Base-by-base conservation (phyloP, 2,888 invertebrate species). In the Eupelmus urozonus region DNA sequence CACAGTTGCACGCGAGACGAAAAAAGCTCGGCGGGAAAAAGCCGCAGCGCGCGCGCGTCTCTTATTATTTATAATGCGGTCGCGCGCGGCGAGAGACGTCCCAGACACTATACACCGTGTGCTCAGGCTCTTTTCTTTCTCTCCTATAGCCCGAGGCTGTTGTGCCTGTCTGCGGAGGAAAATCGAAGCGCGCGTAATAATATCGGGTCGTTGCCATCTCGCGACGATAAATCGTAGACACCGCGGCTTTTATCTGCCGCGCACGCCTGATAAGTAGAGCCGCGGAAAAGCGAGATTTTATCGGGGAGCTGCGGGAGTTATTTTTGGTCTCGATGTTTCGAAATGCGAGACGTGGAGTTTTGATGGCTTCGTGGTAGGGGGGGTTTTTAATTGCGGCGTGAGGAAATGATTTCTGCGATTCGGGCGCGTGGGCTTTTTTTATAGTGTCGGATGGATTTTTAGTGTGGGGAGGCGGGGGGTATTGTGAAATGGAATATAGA, bases 1-100 rank as follows among this genome's bases (percentile, higher is more conserved):
- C n/a, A n/a, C n/a, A n/a, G n/a, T n/a, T n/a, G n/a, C n/a, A 45
- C 16, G 16, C 16, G 16, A 45, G 45, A 45, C 13, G 45, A 45
- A 45, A 29, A 25, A 5, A 55, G 20, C 7, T 13, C 9, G 16
- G 13, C n/a, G 45, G 3, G 49, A 45, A 51, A 42, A 45, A 65
- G 34, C 20, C 49, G 11, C 40, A 29, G 29, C 49, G 11, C 40
- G 27, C 13, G 9, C 23, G 18, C 42, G n/a, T 13, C 40, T 76
- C n/a, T 65, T 67, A 72, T 77, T 67, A 77, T 77, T 77, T 72
- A 71, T 77, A 70, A 71, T 77, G 69, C 55, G 63, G 57, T 34
- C 55, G 55, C 18, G 16, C 2, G 45, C 9, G n/a, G n/a, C 34
- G 34, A n/a, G 9, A 29, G 20, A 23, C 29, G 29, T 5, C 45